Base-by-base conservation (phyloP, 2,888 invertebrate species). In the Drosophila algonquin region DNA sequence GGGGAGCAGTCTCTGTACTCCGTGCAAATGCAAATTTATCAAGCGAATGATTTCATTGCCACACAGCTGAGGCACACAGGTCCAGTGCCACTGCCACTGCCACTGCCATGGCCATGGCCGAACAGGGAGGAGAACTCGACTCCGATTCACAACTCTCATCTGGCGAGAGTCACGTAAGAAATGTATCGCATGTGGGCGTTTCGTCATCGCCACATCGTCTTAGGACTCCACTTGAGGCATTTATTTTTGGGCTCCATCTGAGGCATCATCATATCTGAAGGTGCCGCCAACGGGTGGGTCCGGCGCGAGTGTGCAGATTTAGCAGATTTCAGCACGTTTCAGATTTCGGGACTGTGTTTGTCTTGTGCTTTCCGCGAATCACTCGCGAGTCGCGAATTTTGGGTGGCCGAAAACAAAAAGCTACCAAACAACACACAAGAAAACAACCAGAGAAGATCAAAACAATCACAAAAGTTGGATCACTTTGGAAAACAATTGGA, bases 281-380 rank as follows among this genome's bases (percentile, higher is more conserved):
- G 72, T 72, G 64, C 72, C 72, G 73, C 63, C 47, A 30, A 30
- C 30, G 52, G 40, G 51, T 51, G 21, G 18, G 18, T 45, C 35
- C 51, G 59, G 51, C 45, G 45, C 63, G 68, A 70, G 45, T 84
- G 45, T 84, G 88, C 86, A 72, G 58, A 59, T 76, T 71, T 80
- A 76, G 83, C 83, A 73, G 64, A 82, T 79, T 81, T 86, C 67
- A 76, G 86, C 88, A 83, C 83, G 83, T 88, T 86, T 83, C 78
- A 32, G 48, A 77, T 82, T 85, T 82, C 85, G 60, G 47, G 45
- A 54, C 63, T 67, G 69, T 79, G 74, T 74, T 77, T 77, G 83
- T 76, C 83, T 83, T 83, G 83, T 83, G 83, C 83, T 83, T 83
- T 68, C 86, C 73, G 73, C 80, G 83, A 86, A 83, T 46, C 52